Evolutionary conservation across 1,140 invertebrate species (phyloP).

Genomic region (Drosophila murphyi): DNA sequence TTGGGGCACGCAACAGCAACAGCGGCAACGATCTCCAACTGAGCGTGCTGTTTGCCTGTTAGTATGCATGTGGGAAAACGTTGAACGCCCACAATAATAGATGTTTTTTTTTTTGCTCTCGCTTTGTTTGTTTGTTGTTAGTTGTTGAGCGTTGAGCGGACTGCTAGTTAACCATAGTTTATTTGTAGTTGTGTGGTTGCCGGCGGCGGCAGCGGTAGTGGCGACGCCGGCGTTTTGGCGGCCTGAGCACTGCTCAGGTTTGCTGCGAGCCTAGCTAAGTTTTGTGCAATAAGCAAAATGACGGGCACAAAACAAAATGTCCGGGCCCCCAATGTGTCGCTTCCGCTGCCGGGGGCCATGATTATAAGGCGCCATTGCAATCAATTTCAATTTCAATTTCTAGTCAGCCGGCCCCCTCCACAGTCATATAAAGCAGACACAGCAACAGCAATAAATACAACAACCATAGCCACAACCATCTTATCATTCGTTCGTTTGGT

Average conservation of each 20-base stretch:
- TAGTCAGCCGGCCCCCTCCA: conserved; percentile 12
- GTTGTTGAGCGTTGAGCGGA: conserved; percentile 9
- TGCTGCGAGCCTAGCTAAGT: conserved; percentile 69
- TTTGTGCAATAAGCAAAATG: conserved; percentile 84
- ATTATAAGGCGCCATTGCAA: conserved; percentile 55
- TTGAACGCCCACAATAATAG: conserved; percentile 84
- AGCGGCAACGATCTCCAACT: conserved; percentile 20
- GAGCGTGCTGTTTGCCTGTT: conserved; percentile 73
- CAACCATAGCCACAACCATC: conserved; percentile 21
- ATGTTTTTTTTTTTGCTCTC: conserved; percentile 58
- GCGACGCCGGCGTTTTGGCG: conserved; percentile 21
- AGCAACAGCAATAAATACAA: neutral
- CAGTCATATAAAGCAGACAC: neutral
- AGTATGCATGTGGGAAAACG: conserved; percentile 80
- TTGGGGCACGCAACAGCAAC: conserved; percentile 5
- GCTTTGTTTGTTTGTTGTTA: conserved; percentile 52
- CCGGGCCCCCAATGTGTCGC: conserved; percentile 59
- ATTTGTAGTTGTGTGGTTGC: conserved; percentile 37
- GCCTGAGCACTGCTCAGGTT: conserved; percentile 10
- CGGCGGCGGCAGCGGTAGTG: conserved; percentile 8
- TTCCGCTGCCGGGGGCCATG: conserved; percentile 57
- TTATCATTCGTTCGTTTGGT: conserved; percentile 33
- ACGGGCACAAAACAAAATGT: conserved; percentile 85
- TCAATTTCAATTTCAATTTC: conserved; percentile 38
- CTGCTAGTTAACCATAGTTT: conserved; percentile 61